Percentiles rank a stretch among this genome's conserved stretches.
Conservation (phyloP, 2,797 vertebrate genomes). For the Garrulus glandarius region DNA sequence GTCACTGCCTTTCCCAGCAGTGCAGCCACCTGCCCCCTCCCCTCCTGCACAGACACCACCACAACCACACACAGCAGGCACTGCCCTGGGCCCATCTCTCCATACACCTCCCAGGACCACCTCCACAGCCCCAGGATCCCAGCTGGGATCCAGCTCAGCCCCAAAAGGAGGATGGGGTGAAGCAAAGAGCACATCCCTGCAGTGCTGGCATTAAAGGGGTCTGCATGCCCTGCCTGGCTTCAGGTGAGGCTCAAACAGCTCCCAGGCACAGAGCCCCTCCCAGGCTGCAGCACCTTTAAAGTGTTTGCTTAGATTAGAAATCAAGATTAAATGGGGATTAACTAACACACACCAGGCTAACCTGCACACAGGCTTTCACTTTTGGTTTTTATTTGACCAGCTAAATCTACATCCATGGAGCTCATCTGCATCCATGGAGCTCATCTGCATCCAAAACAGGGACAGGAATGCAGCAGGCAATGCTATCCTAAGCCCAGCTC, state of each 20-base stretch:
- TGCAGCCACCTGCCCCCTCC: background rate
- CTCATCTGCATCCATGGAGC: fast-evolving
- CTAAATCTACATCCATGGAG: fast-evolving
- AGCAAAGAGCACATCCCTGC: background rate
- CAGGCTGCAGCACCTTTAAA: background rate
- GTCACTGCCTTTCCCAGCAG: background rate
- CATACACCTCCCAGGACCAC: background rate
- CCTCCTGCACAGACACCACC: background rate
- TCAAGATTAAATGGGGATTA: slow-evolving; percentile 30
- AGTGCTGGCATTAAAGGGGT: background rate
- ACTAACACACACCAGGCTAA: background rate
- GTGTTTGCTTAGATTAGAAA: background rate
- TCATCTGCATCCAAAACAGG: background rate
- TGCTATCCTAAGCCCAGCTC: background rate
- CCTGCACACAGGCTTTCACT: slow-evolving; percentile 14
- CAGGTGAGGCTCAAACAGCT: background rate
- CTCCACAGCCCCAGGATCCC: background rate
- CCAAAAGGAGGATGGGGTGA: background rate
- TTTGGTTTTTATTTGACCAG: background rate
- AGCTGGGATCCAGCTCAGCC: background rate
- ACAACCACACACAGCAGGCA: background rate
- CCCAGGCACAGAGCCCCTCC: background rate
- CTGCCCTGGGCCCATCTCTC: background rate
- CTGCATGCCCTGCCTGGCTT: background rate
- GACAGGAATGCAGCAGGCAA: background rate